These are phyloP conservation scores for Halcyon badia DNA, from an alignment of 2,797 vertebrate species.

Conservation along the genomic window DNA sequence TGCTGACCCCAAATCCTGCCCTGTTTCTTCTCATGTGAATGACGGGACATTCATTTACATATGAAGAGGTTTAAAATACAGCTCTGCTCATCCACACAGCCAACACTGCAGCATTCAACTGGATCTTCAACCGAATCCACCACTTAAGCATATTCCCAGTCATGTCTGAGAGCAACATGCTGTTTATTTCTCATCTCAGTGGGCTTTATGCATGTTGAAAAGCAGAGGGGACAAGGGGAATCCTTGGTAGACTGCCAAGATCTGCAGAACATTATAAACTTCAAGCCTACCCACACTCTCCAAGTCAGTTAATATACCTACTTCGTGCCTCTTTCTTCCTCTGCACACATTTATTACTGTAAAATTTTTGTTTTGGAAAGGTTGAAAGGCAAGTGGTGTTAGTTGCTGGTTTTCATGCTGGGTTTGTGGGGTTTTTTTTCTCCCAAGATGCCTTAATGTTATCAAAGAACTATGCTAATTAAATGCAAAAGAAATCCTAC, in stretches of 20 bases:
- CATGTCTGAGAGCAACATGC: constrained; percentile 36
- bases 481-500: neutral
- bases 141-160: constrained; percentile 8
- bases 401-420: neutral
- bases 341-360: neutral
- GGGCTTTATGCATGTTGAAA: constrained; percentile 36
- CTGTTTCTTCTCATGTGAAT: neutral
- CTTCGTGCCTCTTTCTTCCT: constrained; percentile 24
- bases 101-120: neutral
- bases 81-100: neutral
- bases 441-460: neutral
- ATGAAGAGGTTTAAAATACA: neutral
- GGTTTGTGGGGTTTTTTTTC: neutral
- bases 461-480: constrained; percentile 32
- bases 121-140: neutral
- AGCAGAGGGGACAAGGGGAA: constrained; percentile 4
- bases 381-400: constrained; percentile 17
- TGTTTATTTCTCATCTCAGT: constrained; percentile 56
- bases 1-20: neutral
- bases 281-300: constrained; percentile 47
- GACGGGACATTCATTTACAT: neutral
- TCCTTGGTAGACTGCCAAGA: constrained; percentile 42
- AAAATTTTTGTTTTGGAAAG: constrained; percentile 10
- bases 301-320: constrained; percentile 56
- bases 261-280: constrained; percentile 47